A percentile compares a stretch with the other conserved stretches of the same genome.
These are phyloP conservation scores for Synodontis membranacea DNA, from an alignment of 2,113 vertebrate genomes.

Conservation along the genomic window DNA sequence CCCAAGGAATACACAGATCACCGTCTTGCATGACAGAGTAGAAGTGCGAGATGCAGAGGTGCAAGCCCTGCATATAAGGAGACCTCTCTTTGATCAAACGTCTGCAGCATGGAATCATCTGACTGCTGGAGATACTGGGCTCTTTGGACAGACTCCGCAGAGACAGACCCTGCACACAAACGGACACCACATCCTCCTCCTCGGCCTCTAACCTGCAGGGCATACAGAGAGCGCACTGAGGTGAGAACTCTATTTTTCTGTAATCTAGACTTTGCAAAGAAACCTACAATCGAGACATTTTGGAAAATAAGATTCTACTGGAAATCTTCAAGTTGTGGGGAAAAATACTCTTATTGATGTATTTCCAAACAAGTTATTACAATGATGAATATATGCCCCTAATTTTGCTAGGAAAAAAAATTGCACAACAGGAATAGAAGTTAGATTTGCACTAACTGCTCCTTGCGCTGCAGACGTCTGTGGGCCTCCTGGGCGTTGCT, in stretches of 20 bases:
- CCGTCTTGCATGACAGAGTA: constrained; percentile 95
- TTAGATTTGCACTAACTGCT: constrained; percentile 77
- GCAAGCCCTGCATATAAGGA: constrained; percentile 81
- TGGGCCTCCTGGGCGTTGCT: constrained; percentile 83
- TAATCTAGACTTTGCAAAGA: neutral
- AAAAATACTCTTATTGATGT: neutral
- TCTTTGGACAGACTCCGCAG: constrained; percentile 86
- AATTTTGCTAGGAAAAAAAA: neutral
- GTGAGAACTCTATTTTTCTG: neutral
- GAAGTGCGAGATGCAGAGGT: constrained; percentile 86
- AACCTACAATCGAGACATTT: neutral
- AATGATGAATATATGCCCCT: neutral
- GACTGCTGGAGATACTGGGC: constrained; percentile 81
- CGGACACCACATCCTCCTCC: constrained; percentile 74
- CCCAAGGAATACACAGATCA: constrained; percentile 94
- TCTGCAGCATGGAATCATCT: constrained; percentile 87
- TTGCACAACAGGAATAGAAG: neutral
- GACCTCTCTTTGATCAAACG: constrained; percentile 76
- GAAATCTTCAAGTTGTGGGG: neutral
- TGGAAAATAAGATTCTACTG: neutral
- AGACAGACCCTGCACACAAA: constrained; percentile 76
- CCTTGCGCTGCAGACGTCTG: constrained; percentile 72
- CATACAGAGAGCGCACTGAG: constrained; percentile 3
- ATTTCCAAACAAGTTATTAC: neutral
- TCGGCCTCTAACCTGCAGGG: constrained; percentile 78